These are phyloP conservation scores for Paedocypris sp. DNA, from an alignment of 2,113 vertebrate genomes.

Conservation along the genomic window DNA sequence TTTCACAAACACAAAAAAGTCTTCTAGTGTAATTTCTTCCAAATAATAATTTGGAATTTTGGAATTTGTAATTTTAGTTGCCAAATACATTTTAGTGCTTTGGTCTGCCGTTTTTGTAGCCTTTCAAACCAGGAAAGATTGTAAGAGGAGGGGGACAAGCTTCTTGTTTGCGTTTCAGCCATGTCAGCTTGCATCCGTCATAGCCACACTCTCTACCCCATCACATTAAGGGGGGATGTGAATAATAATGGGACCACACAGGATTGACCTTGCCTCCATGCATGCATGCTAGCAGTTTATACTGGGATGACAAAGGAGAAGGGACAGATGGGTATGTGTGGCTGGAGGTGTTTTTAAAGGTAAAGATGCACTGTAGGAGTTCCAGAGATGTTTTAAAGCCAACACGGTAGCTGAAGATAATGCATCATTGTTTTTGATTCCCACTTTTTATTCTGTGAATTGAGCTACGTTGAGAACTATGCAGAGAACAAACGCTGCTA, in stretches of 20 bases:
- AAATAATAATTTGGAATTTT: no score
- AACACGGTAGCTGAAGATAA: conserved; percentile 4
- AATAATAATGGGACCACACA: conserved; percentile 7
- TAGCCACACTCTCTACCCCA: conserved; percentile 2
- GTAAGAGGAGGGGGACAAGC: not conserved
- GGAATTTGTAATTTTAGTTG: no score
- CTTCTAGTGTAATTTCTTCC: no score
- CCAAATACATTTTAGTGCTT: not conserved
- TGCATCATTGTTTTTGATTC: not conserved
- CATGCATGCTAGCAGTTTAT: not conserved
- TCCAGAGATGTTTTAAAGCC: no score
- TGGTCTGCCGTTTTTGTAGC: conserved; percentile 10
- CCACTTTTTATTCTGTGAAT: not conserved
- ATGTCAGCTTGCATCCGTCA: conserved; percentile 38
- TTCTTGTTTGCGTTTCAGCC: conserved; percentile 24
- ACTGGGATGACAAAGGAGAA: conserved; percentile 37
- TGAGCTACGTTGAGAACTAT: not conserved
- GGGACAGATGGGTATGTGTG: conserved; percentile 45
- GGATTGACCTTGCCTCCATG: conserved; percentile 39
- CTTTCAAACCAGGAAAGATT: not conserved
- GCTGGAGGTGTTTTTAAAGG: conserved; percentile 24
- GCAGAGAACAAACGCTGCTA: not conserved
- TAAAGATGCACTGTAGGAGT: no score
- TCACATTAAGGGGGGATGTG: conserved; percentile 28
- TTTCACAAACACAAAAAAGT: no score